A percentile compares a stretch with the other conserved stretches of the same genome.
These are phyloP conservation scores for Pocota personata DNA, from an alignment of 2,888 invertebrate species.

Conservation along the genomic window DNA sequence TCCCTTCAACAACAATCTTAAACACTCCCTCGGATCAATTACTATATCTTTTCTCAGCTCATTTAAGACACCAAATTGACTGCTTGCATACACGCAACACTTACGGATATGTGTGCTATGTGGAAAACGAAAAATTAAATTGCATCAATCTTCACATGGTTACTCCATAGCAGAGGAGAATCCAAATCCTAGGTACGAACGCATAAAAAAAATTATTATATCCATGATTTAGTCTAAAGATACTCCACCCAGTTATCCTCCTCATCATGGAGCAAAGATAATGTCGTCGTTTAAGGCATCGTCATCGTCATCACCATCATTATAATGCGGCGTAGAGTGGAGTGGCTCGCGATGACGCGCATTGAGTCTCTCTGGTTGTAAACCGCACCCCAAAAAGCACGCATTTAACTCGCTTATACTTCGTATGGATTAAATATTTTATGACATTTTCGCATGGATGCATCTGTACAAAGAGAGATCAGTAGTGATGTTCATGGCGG, in stretches of 20 bases:
- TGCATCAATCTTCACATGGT: constrained; percentile 31
- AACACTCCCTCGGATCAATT: constrained; percentile 45
- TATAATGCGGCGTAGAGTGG: background rate
- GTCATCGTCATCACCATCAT: constrained; percentile 54
- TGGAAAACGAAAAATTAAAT: constrained; percentile 5
- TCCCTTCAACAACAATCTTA: constrained; percentile 8
- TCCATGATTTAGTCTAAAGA: constrained; percentile 43
- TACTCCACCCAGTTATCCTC: constrained; percentile 61
- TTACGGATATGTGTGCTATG: too few relatives aligned
- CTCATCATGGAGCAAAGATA: constrained; percentile 36
- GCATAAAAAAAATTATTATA: constrained; percentile 9
- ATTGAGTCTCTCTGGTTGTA: background rate
- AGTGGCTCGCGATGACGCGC: constrained; percentile 9
- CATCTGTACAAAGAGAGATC: constrained; percentile 21
- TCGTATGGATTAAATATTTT: constrained; percentile 57
- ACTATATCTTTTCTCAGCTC: constrained; percentile 49
- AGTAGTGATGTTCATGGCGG: too few relatives aligned
- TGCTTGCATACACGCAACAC: constrained; percentile 45
- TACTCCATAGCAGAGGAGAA: background rate
- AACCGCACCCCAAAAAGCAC: constrained; percentile 49
- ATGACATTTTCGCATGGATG: constrained; percentile 56
- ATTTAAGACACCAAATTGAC: constrained; percentile 54
- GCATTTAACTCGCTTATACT: constrained; percentile 41
- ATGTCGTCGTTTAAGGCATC: constrained; percentile 66
- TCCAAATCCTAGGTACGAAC: constrained; percentile 18